Percentiles rank a stretch among this genome's conserved stretches.
These are phyloP conservation scores for Hemistola chrysoprasaria DNA, from an alignment of 2,888 invertebrate genomes.

Conservation along the genomic window DNA sequence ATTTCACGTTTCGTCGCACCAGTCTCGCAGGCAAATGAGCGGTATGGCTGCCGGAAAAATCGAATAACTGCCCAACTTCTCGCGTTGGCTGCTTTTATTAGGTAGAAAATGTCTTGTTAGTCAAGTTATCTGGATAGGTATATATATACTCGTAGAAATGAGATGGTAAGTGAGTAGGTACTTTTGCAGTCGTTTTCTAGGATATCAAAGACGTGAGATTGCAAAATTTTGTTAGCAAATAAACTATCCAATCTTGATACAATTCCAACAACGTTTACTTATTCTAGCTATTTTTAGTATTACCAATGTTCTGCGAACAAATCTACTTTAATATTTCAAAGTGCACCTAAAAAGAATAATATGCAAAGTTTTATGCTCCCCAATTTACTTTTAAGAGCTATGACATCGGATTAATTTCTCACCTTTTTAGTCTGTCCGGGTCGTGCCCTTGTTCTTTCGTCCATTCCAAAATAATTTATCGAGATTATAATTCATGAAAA, in stretches of 20 bases:
- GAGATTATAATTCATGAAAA: constrained; percentile 53
- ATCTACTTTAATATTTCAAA: constrained; percentile 1
- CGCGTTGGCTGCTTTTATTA: constrained; percentile 46
- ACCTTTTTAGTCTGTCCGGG: constrained; percentile 42
- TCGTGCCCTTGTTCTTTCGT: constrained; percentile 40
- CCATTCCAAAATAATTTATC: constrained; percentile 52
- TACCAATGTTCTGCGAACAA: too few species aligned
- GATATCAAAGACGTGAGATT: too few species aligned
- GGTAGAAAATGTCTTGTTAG: constrained; percentile 39
- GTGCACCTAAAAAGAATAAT: constrained; percentile 33
- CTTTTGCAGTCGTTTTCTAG: constrained; percentile 7
- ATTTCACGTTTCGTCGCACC: constrained; percentile 62
- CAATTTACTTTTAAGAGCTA: constrained; percentile 46
- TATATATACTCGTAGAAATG: constrained; percentile 21
- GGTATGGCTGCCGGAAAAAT: constrained; percentile 38
- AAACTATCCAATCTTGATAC: too few species aligned
- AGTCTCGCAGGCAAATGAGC: constrained; percentile 34
- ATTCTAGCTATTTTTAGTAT: too few species aligned
- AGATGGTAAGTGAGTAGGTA: too few species aligned
- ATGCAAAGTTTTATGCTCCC: constrained; percentile 41
- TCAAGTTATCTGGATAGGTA: too few species aligned
- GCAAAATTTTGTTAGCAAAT: too few species aligned
- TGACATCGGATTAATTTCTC: constrained; percentile 54
- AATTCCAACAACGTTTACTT: too few species aligned
- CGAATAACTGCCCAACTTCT: constrained; percentile 47